phyloP scores from a whole-genome alignment of 2,113 vertebrate species.

The Lonchura striata region DNA sequence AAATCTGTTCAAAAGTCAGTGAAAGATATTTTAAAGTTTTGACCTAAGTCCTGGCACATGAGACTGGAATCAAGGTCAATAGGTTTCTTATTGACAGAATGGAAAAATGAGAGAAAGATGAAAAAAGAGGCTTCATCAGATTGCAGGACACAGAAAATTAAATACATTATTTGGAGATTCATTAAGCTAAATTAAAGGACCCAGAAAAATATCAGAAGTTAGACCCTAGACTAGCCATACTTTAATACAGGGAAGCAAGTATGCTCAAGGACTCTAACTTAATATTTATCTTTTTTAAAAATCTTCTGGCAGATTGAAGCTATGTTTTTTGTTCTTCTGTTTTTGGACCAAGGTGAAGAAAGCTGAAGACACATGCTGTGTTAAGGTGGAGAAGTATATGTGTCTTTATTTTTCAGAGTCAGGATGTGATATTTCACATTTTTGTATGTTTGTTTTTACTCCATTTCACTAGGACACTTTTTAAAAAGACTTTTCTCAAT shows the following conservation, averaged over 20 bases:
- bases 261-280: not conserved
- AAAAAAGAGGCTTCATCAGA: not conserved
- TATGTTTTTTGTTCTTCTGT: conserved; percentile 26
- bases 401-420: conserved; percentile 27
- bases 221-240: not conserved
- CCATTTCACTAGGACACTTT: not conserved
- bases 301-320: not conserved
- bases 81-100: not conserved
- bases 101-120: not conserved
- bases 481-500: conserved; percentile 15
- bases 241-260: not conserved
- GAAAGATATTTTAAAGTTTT: not conserved
- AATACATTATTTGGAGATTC: not conserved
- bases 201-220: not conserved
- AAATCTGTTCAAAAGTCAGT: not conserved
- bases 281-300: not conserved
- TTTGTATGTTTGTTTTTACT: conserved; percentile 36
- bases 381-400: conserved; percentile 23
- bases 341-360: conserved; percentile 32
- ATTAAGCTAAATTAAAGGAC: not conserved
- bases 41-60: not conserved
- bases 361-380: conserved; percentile 27
- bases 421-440: conserved; percentile 39
- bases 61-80: not conserved
- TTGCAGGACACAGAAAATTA: not conserved